phyloP scores from a whole-genome alignment of 1,140 invertebrate species.

The Lineus longissimus region DNA sequence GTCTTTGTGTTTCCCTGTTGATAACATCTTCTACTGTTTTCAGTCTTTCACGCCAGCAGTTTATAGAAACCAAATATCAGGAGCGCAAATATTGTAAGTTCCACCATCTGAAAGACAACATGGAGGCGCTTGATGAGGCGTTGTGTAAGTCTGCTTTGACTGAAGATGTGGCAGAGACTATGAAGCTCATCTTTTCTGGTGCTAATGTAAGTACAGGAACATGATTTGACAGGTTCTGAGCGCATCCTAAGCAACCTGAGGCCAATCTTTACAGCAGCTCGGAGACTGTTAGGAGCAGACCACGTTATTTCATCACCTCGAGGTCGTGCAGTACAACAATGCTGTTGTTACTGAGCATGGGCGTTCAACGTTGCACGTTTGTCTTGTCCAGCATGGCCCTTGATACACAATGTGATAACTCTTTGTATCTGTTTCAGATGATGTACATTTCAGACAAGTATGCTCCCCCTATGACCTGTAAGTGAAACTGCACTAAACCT shows the following conservation, averaged over 20 bases:
- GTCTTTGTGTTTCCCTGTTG: too few species aligned
- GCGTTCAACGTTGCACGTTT: too few species aligned
- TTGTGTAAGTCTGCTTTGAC: conserved; percentile 25
- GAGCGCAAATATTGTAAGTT: conserved; percentile 24
- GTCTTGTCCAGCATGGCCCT: too few species aligned
- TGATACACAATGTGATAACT: too few species aligned
- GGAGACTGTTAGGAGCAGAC: too few species aligned
- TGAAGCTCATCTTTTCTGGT: conserved; percentile 43
- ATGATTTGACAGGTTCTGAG: not conserved
- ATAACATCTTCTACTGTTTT: too few species aligned
- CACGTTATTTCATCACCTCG: too few species aligned
- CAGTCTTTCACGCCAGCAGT: conserved; percentile 19
- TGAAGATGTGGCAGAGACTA: conserved; percentile 33
- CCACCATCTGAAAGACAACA: conserved; percentile 21
- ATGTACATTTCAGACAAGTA: not conserved
- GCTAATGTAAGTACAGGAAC: conserved; percentile 37
- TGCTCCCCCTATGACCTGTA: not conserved
- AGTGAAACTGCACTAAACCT: not conserved
- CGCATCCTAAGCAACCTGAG: too few species aligned
- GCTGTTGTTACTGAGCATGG: too few species aligned
- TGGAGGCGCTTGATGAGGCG: conserved; percentile 28
- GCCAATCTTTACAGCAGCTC: too few species aligned
- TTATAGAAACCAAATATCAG: conserved; percentile 36
- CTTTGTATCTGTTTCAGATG: not conserved
- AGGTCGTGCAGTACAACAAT: too few species aligned